Conservation (phyloP, 2,113 vertebrate genomes). For the Elanoides forficatus region DNA sequence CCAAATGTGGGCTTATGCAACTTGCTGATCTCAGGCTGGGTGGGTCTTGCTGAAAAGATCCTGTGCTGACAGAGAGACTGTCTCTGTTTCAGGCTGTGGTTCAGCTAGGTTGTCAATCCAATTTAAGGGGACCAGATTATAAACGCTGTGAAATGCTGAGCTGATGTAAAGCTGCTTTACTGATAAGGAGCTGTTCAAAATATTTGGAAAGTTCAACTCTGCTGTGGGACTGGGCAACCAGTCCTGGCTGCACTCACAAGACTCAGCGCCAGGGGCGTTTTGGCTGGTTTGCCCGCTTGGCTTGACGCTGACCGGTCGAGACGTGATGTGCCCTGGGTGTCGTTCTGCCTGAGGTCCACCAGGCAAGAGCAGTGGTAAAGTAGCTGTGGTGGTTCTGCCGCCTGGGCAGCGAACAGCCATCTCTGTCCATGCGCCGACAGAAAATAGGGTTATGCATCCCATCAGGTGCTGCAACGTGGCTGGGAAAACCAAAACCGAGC, state of each 20-base stretch:
- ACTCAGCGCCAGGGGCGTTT: not conserved
- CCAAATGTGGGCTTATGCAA: not conserved
- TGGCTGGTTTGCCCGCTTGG: not conserved
- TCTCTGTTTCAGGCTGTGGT: not conserved
- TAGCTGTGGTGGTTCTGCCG: not conserved
- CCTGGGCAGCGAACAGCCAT: not conserved
- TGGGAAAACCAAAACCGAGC: not conserved
- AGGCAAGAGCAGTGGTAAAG: not conserved
- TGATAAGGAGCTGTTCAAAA: conserved; percentile 21
- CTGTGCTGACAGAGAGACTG: not conserved
- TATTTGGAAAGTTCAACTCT: not conserved
- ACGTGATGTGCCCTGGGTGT: not conserved
- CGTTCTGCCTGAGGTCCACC: not conserved
- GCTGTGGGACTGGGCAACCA: not conserved
- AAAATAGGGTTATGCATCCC: not conserved
- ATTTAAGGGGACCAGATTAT: not conserved
- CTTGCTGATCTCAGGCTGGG: not conserved
- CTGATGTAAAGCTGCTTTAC: not conserved
- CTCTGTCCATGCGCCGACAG: not conserved
- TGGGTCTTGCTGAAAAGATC: not conserved
- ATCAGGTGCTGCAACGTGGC: not conserved
- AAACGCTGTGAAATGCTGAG: not conserved
- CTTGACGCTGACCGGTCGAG: accelerated
- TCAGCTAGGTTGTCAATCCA: not conserved
- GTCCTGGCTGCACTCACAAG: not conserved